Percentiles rank a stretch among this genome's conserved stretches.
Evolutionary conservation across 2,113 vertebrate genomes (phyloP).

Genomic region (Zonotrichia leucophrys): DNA sequence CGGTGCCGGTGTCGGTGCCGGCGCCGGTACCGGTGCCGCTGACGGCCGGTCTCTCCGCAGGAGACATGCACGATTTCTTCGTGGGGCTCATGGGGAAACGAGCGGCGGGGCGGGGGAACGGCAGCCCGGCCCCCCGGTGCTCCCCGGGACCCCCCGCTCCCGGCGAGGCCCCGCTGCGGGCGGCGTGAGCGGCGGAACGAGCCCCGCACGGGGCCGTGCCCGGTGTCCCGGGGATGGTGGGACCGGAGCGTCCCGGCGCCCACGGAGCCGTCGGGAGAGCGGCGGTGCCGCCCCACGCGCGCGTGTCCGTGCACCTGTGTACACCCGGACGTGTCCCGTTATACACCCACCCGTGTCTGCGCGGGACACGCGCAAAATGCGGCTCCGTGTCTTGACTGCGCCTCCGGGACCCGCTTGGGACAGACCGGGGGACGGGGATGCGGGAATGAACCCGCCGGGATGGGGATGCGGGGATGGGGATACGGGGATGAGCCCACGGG

Average conservation of each 20-base stretch:
- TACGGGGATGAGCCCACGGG: not conserved
- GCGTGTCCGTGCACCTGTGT: not conserved
- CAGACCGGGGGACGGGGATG: not conserved
- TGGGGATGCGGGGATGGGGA: no score
- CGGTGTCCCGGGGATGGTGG: not conserved
- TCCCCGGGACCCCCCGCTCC: not conserved
- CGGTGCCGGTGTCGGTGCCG: not conserved
- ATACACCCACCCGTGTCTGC: not conserved
- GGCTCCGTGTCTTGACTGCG: not conserved
- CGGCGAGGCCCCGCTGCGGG: not conserved
- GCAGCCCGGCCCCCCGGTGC: not conserved
- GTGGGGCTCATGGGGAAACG: constrained; percentile 93
- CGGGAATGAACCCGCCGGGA: not conserved
- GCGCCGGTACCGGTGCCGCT: not conserved
- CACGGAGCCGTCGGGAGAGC: not conserved
- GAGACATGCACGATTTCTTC: constrained; percentile 93
- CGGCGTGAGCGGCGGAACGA: not conserved
- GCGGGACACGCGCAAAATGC: not conserved
- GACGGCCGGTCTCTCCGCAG: constrained; percentile 61
- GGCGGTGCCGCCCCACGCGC: not conserved
- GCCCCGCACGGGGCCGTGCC: not conserved
- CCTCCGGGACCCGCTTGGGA: not conserved
- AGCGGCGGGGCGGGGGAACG: not conserved
- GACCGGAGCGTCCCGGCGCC: not conserved
- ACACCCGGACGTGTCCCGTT: not conserved